Conservation (phyloP, 2,797 vertebrate species). For the Falco concolor region DNA sequence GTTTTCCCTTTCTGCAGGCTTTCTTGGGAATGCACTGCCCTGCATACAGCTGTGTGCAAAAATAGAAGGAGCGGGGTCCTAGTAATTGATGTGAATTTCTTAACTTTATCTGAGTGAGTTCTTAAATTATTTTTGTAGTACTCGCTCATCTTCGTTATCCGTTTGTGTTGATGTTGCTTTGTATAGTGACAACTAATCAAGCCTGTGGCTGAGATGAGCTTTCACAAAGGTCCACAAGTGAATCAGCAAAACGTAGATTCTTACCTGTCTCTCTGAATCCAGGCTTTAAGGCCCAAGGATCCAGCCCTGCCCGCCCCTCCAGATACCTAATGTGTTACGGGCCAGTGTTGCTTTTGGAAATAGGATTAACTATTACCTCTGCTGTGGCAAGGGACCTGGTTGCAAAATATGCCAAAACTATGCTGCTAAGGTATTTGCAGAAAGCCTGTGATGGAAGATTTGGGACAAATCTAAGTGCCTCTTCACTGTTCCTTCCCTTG, state of each 20-base stretch:
- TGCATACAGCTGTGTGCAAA: neutral
- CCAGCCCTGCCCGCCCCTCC: fast-evolving
- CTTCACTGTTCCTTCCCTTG: neutral
- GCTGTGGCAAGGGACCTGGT: neutral
- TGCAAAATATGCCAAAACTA: neutral
- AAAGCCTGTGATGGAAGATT: neutral
- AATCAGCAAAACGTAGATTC: neutral
- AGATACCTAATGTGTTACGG: neutral
- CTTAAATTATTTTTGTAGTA: neutral
- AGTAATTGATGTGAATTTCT: neutral
- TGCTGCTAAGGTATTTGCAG: neutral
- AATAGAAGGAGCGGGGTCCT: neutral
- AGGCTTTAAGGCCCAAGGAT: neutral
- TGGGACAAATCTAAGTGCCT: neutral
- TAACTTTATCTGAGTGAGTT: neutral
- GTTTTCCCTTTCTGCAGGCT: neutral
- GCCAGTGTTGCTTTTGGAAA: neutral
- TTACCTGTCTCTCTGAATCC: neutral
- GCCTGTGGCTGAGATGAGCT: neutral
- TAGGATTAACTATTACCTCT: neutral
- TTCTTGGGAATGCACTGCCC: neutral
- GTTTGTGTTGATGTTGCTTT: neutral
- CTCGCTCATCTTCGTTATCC: neutral
- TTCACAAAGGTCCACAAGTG: neutral
- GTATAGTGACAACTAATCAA: neutral